A percentile compares a stretch with the other conserved stretches of the same genome.
Conservation (phyloP, 2,888 invertebrate genomes). For the Ischnus inquisitorius region DNA sequence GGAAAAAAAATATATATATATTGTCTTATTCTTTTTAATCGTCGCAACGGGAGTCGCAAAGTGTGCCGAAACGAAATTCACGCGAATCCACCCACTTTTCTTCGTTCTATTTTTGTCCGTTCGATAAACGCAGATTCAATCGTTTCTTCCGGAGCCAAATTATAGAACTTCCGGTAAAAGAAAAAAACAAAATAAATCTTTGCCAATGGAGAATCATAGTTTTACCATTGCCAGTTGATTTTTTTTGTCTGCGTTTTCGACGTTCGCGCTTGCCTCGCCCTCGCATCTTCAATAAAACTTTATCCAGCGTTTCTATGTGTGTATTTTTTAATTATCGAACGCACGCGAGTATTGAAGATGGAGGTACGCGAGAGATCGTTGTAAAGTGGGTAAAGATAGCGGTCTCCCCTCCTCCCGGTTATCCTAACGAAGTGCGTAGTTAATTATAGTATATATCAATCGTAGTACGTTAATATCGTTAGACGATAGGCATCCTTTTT, state of each 20-base stretch:
- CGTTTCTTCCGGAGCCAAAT: neutral
- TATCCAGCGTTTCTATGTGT: neutral
- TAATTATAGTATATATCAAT: slow-evolving; percentile 18
- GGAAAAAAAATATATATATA: no score
- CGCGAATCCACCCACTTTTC: neutral
- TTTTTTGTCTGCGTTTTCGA: neutral
- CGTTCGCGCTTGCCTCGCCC: neutral
- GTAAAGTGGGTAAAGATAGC: slow-evolving; percentile 9
- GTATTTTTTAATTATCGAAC: neutral
- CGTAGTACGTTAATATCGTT: slow-evolving; percentile 48
- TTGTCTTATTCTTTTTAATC: neutral
- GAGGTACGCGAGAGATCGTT: neutral
- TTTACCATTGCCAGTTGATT: neutral
- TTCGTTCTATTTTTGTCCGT: neutral
- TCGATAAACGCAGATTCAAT: neutral
- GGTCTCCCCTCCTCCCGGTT: slow-evolving; percentile 21
- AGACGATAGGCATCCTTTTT: slow-evolving; percentile 50
- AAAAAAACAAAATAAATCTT: neutral
- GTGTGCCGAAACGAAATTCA: neutral
- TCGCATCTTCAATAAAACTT: neutral
- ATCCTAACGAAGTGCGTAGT: slow-evolving; percentile 21
- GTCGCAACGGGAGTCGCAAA: neutral
- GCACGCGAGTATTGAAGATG: neutral
- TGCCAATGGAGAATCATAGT: neutral
- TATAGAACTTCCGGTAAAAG: neutral